Conservation (phyloP, 2,888 invertebrate species). For the Saturnia japonica region DNA sequence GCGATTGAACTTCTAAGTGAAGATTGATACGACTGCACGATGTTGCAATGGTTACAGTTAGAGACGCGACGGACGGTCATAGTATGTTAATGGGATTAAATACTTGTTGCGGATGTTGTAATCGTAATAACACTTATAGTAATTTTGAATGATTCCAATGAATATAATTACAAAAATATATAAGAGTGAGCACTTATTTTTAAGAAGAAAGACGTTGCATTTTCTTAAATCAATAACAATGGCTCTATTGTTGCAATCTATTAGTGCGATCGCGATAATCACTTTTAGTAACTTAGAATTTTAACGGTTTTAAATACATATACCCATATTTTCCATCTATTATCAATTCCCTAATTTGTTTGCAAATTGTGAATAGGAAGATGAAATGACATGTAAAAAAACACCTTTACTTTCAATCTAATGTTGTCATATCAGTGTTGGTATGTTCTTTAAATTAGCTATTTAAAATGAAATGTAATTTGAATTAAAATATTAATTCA, state of each 20-base stretch:
- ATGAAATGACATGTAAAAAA: neutral
- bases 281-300: neutral
- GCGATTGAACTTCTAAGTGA: constrained; percentile 50
- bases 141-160: neutral
- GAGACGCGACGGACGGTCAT: constrained; percentile 51
- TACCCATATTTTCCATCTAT: neutral
- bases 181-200: neutral
- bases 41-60: constrained; percentile 75
- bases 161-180: neutral
- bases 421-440: neutral
- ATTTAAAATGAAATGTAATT: neutral
- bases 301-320: neutral
- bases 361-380: neutral
- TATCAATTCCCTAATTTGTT: neutral
- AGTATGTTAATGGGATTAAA: constrained; percentile 62
- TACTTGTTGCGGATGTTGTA: constrained; percentile 25
- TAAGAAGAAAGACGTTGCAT: neutral
- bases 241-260: neutral
- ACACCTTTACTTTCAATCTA: neutral
- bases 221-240: neutral
- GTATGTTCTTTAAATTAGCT: neutral
- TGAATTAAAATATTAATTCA: neutral
- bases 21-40: constrained; percentile 45
- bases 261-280: neutral
- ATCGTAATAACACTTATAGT: constrained; percentile 7